These are phyloP conservation scores for Mus spicilegus DNA, from an alignment of 2,113 vertebrate genomes.

Conservation along the genomic window DNA sequence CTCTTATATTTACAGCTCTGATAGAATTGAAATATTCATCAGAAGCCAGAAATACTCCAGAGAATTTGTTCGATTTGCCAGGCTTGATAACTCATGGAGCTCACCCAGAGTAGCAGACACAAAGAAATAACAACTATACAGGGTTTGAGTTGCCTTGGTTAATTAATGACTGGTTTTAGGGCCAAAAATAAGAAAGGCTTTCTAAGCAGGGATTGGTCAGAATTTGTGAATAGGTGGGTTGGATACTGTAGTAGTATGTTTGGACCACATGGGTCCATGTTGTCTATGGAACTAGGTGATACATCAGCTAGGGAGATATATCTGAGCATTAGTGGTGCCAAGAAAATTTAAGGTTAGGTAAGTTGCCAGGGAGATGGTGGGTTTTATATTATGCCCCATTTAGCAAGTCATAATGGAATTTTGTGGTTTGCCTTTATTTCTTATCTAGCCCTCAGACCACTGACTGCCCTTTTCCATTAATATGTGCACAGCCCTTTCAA, in stretches of 20 bases:
- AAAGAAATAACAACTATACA: background rate
- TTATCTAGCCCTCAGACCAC: background rate
- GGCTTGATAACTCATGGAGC: background rate
- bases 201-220: background rate
- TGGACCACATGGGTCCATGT: background rate
- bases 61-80: background rate
- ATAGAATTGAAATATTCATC: background rate
- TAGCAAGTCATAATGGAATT: background rate
- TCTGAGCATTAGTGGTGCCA: background rate
- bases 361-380: background rate
- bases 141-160: background rate
- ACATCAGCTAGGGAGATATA: background rate
- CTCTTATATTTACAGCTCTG: background rate
- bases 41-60: background rate
- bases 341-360: background rate
- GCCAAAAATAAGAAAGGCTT: background rate
- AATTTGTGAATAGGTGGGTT: background rate
- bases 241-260: background rate
- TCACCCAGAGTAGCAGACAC: background rate
- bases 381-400: background rate
- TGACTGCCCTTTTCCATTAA: background rate
- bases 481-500: background rate
- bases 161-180: background rate
- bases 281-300: background rate
- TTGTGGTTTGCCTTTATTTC: conserved; percentile 21